Conservation (phyloP, 2,113 vertebrate species). For the Andinoacara biseriatus region DNA sequence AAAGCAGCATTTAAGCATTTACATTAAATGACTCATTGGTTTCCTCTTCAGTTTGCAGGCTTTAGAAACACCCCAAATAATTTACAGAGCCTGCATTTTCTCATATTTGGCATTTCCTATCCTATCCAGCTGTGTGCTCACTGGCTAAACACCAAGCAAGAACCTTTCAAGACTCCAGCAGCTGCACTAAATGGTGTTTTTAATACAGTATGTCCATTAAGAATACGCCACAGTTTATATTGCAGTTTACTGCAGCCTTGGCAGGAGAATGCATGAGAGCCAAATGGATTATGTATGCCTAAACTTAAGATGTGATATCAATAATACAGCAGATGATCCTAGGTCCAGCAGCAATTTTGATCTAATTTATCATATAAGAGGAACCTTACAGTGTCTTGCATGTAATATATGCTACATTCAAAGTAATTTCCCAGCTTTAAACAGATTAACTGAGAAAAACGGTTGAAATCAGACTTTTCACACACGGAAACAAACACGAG, state of each 20-base stretch:
- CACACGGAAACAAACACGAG: not conserved
- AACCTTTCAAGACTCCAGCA: constrained; percentile 15
- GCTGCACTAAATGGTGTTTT: constrained; percentile 1
- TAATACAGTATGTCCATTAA: constrained; percentile 6
- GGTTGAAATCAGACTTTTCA: not conserved
- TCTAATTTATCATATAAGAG: not conserved
- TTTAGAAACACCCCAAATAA: not conserved
- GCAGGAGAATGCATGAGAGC: not conserved
- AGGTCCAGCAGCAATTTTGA: not conserved
- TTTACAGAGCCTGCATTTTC: not conserved
- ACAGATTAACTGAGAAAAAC: not conserved
- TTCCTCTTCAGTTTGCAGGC: not conserved
- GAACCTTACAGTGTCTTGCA: not conserved
- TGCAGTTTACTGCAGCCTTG: not conserved
- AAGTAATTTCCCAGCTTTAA: not conserved
- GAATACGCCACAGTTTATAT: not conserved
- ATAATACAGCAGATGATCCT: constrained; percentile 22
- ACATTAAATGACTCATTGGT: not conserved
- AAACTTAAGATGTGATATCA: constrained; percentile 22
- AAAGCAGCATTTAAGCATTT: too few species aligned
- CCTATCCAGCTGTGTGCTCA: not conserved
- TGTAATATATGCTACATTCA: not conserved
- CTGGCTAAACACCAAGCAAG: not conserved
- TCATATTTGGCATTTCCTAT: not conserved
- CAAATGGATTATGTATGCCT: constrained; percentile 2